These are phyloP conservation scores for Willisornis vidua DNA, from an alignment of 2,113 vertebrate species.

Conservation along the genomic window DNA sequence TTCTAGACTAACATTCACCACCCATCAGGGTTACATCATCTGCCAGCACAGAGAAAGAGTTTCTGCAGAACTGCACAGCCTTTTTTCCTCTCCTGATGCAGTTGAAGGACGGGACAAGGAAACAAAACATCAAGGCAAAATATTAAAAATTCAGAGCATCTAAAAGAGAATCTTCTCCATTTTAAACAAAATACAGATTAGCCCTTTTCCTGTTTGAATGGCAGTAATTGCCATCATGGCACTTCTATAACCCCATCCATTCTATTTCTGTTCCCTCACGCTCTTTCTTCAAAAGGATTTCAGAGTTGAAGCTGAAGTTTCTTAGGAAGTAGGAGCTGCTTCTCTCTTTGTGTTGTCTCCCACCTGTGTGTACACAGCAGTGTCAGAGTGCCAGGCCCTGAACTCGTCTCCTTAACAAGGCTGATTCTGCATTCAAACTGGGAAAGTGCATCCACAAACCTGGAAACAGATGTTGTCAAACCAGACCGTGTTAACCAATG, in stretches of 20 bases:
- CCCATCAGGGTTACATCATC: slow-evolving; percentile 9
- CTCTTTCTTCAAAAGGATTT: slow-evolving; percentile 8
- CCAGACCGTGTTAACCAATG: background rate
- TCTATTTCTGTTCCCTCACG: slow-evolving; percentile 26
- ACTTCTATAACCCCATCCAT: slow-evolving; percentile 7
- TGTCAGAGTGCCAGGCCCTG: background rate
- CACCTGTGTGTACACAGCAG: background rate
- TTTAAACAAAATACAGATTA: slow-evolving; percentile 38
- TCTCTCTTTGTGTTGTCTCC: background rate
- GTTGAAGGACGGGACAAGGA: slow-evolving; percentile 63
- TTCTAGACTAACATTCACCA: slow-evolving; percentile 38
- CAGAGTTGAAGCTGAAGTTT: slow-evolving; percentile 14
- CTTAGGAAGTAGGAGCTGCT: background rate
- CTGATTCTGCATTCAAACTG: background rate
- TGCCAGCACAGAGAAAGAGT: slow-evolving; percentile 2
- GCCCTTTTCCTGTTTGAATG: slow-evolving; percentile 47
- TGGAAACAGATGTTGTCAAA: background rate
- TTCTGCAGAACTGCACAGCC: slow-evolving; percentile 33
- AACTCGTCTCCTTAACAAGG: background rate
- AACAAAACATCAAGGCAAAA: slow-evolving; percentile 56
- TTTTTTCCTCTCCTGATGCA: background rate
- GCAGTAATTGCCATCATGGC: slow-evolving; percentile 58
- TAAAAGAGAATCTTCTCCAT: slow-evolving; percentile 11
- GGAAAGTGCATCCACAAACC: background rate
- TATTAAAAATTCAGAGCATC: slow-evolving; percentile 49